A percentile compares a stretch with the other conserved stretches of the same genome.
Conservation (phyloP, 1,140 invertebrate species). For the Dreissena polymorpha region DNA sequence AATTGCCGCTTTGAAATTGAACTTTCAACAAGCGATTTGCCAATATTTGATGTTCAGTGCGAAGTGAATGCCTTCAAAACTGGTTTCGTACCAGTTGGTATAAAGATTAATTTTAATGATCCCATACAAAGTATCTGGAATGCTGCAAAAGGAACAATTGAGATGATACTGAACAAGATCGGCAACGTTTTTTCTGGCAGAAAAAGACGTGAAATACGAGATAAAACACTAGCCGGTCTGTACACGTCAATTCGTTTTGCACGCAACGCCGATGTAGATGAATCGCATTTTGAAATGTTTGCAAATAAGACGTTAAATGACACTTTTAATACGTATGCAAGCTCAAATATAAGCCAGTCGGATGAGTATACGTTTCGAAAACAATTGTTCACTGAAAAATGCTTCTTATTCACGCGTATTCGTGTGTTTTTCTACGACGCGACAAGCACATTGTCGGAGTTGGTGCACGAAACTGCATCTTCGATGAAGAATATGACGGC, state of each 20-base stretch:
- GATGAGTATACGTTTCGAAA: slow-evolving; percentile 8
- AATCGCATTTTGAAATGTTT: neutral
- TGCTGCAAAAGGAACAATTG: slow-evolving; percentile 41
- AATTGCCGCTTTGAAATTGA: slow-evolving; percentile 48
- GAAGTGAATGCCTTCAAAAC: slow-evolving; percentile 41
- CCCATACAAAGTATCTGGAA: slow-evolving; percentile 38
- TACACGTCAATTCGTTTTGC: neutral
- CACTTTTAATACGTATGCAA: neutral
- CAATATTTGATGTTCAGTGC: slow-evolving; percentile 46
- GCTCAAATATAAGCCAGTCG: neutral
- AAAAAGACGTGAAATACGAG: slow-evolving; percentile 24
- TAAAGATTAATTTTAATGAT: slow-evolving; percentile 52
- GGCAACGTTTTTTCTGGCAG: slow-evolving; percentile 2
- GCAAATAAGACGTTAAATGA: slow-evolving; percentile 25
- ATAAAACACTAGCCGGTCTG: slow-evolving; percentile 7
- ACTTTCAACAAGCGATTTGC: slow-evolving; percentile 35
- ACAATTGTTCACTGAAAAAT: neutral
- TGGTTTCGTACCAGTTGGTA: slow-evolving; percentile 22
- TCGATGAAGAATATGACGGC: slow-evolving; percentile 1
- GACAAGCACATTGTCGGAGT: neutral
- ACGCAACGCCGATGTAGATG: slow-evolving; percentile 6
- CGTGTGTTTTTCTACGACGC: neutral
- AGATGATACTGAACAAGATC: slow-evolving; percentile 2
- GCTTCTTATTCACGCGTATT: neutral
- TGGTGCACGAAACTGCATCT: slow-evolving; percentile 7